Conservation (phyloP, 2,888 invertebrate genomes). For the Chymomyza caudatula region DNA sequence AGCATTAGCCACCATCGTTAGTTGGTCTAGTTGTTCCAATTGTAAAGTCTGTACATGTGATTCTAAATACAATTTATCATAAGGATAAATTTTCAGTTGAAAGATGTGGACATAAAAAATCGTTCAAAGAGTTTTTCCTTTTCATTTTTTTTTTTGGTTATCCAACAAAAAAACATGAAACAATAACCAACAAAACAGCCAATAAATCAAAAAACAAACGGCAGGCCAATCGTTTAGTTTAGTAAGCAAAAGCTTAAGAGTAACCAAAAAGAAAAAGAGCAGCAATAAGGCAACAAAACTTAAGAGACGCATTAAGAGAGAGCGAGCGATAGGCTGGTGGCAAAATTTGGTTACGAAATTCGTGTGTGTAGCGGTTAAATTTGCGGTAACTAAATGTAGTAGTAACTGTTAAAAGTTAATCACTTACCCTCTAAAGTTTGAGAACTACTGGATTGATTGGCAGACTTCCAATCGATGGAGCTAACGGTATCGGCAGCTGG, state of each 20-base stretch:
- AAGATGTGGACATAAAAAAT: conserved; percentile 33
- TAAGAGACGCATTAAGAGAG: conserved; percentile 13
- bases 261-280: conserved; percentile 1
- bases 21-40: conserved; percentile 80
- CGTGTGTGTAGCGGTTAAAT: conserved; percentile 62
- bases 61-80: conserved; percentile 78
- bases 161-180: conserved; percentile 3
- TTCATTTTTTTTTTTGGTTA: conserved; percentile 16
- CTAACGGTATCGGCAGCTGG: conserved; percentile 5
- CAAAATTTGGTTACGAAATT: conserved; percentile 55
- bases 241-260: conserved; percentile 36
- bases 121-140: conserved; percentile 13
- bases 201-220: conserved; percentile 48
- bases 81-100: conserved; percentile 66
- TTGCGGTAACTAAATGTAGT: conserved; percentile 51
- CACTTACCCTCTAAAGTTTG: conserved; percentile 82
- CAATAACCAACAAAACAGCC: conserved; percentile 45
- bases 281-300: conserved; percentile 8
- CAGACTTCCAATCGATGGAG: not conserved
- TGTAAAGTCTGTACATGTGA: conserved; percentile 80
- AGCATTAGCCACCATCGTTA: conserved; percentile 79
- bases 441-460: conserved; percentile 11
- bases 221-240: conserved; percentile 50
- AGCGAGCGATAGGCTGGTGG: conserved; percentile 50
- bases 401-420: conserved; percentile 11